Evolutionary conservation across 1,140 invertebrate genomes (phyloP), one percentile per base, ranked within the genome.

Genomic region (Hycleus phaleratus): DNA sequence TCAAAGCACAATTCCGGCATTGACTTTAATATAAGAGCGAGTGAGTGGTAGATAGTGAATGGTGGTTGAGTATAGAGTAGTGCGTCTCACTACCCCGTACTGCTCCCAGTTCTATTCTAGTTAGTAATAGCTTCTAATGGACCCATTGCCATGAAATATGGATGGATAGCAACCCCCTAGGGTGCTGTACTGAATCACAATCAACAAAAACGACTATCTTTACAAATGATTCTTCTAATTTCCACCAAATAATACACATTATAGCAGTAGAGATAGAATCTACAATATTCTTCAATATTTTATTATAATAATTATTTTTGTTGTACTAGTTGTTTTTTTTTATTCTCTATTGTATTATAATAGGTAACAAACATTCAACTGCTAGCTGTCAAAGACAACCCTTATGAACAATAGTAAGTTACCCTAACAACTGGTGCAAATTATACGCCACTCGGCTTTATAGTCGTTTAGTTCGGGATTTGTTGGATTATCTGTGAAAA

Each of bases 51-150:
- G 32, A 32, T 32, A 7, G 32, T 65, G 63, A 65, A 62, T 62
- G 63, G 58, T 24, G 52, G 7, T 5, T 32, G 32, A 32, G 4
- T 32, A 7, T 32, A 59, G 26, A 4, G 53, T 18, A 18, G 52
- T 52, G 52, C 60, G 60, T 66, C 64, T 62, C 64, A 62, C 51
- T 7, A 18, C 32, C 32, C 32, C 32, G 1, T 32, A 4, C 4
- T 3, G 32, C 7, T 18, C 18, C 18, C 18, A 18, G 7, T 4
- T 32, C 32, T 32, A 32, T 32, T 42, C 66, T 63, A 61, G 59
- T 65, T 63, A 59, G 66, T 68, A 68, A 68, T 68, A 68, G 66
- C 60, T 60, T 64, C 60, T 68, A 68, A 68, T 68, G 66, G 66
- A 60, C 63, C 66, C 54, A 68, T 68, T 66, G 64, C 66, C 63